These are phyloP conservation scores for Xenus cinereus DNA, from an alignment of 2,113 vertebrate genomes.

Conservation along the genomic window DNA sequence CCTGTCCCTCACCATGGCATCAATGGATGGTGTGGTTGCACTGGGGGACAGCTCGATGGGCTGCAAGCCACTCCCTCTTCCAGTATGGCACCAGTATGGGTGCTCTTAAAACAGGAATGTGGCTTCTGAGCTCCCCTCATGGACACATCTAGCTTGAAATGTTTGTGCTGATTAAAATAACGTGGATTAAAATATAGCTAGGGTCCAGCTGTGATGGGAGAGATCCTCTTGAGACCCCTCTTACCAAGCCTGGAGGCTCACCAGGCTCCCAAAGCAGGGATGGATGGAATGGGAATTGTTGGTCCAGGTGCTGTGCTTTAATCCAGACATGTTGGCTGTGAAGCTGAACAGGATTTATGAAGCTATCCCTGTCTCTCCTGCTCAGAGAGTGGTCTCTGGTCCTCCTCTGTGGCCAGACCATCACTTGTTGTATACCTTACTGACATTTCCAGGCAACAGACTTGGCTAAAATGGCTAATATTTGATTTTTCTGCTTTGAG, in stretches of 20 bases:
- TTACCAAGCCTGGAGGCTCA: rapidly evolving
- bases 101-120: neutral
- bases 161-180: neutral
- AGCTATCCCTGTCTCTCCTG: no score
- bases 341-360: rapidly evolving
- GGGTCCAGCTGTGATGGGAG: neutral
- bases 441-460: neutral
- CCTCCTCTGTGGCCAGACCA: neutral
- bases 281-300: neutral
- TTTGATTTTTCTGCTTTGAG: neutral
- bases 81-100: neutral
- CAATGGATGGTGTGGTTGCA: rapidly evolving
- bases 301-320: neutral
- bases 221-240: neutral
- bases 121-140: neutral
- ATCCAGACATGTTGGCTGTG: neutral
- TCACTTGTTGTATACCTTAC: neutral
- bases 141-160: neutral
- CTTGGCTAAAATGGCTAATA: neutral
- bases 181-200: neutral
- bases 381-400: neutral
- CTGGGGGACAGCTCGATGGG: no score
- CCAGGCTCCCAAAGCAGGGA: rapidly evolving
- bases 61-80: neutral
- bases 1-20: rapidly evolving